Evolutionary conservation across 2,113 vertebrate genomes (phyloP), one percentile per base, ranked within the genome.

Genomic region (Megaceryle maxima): DNA sequence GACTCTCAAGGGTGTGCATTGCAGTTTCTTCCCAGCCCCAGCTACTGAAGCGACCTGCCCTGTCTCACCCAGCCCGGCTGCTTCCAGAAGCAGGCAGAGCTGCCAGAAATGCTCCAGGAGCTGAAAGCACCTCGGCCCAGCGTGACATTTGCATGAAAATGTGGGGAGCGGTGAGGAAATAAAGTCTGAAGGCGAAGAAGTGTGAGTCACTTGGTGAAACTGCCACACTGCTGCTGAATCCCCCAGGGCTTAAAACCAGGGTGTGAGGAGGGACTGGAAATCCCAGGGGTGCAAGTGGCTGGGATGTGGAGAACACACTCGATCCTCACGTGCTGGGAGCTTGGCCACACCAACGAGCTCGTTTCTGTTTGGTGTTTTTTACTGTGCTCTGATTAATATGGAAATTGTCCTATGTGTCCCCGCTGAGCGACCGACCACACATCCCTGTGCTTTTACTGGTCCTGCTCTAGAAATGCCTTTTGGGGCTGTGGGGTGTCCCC

Each of bases 191-290:
- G 81, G 53, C 17, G 21, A 88, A 67, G 87, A 74, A 29, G 19
- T 2, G 10, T 93, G 83, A 95, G 83, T 96, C 94, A 94, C 43
- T 83, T 7, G 55, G 51, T 48, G 93, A 96, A 94, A 93, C 94
- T 90, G 64, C 6, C 3, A 9, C 31, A 10, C 33, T 6, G 5
- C 74, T 51, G 77, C 64, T 57, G 83, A 73, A 72, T 72, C 57
- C 48, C 79, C 77, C 0, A 11, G 55, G 56, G 63, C 69, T 70
- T 85, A 66, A 79, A 74, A 66, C 22, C n/a, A 14, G 80, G 24
- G 14, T 4, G 6, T 48, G n/a, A 57, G 82, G 60, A 83, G 66
- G 31, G 70, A 44, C 5, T 69, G 83, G 72, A 68, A 92, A 78
- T 55, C 64, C 29, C 64, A 55, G 64, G 44, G 46, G 12, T 66